Evolutionary conservation across 2,797 vertebrate species (phyloP), one percentile per base, ranked within the genome.

Genomic region (Harpagifer antarcticus): DNA sequence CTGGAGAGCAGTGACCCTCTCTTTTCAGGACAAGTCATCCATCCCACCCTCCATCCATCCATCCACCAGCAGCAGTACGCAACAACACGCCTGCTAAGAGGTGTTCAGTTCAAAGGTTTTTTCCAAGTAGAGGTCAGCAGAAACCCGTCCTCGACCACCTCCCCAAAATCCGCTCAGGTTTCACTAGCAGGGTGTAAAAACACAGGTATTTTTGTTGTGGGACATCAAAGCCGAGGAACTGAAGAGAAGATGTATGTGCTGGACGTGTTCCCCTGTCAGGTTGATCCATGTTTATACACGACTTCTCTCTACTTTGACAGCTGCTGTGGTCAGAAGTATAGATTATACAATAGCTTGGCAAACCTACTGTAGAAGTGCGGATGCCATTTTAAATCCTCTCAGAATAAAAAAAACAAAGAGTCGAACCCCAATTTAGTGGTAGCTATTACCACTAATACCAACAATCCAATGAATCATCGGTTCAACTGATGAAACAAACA

Each of bases 221-320:
- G 71, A 86, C 87, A 84, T 90, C 79, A 90, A 87, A 92, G 86
- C 63, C 1, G 31, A 74, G 68, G 50, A 68, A 33, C 52, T 20
- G 55, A 65, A 79, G 53, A 81, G 50, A 8, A 63, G 72, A 72
- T 83, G 76, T 66, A 69, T 68, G 10, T 33, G 52, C 78, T 48
- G 69, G 69, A 82, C 1, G 31, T 76, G 68, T 67, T 79, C 73
- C 68, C 13, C 76, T 48, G 75, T 86, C 84, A 83, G 82, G 61
- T 61, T 74, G 62, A 81, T 83, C 81, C 37, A 0, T 86, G 82
- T 86, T 88, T 70, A 71, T 58, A 55, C 82, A 54, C 11, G 23
- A 48, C 55, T 55, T 79, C 59, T 49, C 62, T 69, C 42, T 54
- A 66, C 85, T 87, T 76, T 73, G 73, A 89, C 87, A 86, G 81